Base-by-base conservation (phyloP, 1,140 invertebrate genomes). In the Ruditapes philippinarum region DNA sequence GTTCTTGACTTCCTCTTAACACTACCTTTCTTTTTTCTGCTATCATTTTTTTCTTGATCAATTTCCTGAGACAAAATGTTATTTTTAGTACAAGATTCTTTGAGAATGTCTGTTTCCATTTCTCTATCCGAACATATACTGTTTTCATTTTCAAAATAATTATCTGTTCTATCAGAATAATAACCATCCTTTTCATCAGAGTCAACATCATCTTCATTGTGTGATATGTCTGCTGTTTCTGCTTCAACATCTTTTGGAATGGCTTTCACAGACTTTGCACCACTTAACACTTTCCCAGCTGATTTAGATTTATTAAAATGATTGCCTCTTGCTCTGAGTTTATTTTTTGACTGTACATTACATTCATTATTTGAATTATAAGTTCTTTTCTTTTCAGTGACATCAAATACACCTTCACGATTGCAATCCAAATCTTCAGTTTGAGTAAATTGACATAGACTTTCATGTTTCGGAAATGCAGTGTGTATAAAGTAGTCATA, bases 401-500 rank as follows among this genome's bases (percentile, higher is more conserved):
- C 33, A 22, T 62, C 65, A 74, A 22, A 45, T 17, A 45, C 22
- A 78, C 54, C 28, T 36, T 76, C 74, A 17, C 51, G 33, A 62
- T 60, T 51, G 42, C 45, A 65, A 25, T 78, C 73, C n/a, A 45
- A 51, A 36, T 49, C 40, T 36, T 62, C 54, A 40, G 84, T 86
- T 33, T 86, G 84, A 12, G 70, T 78, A 17, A 31, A 62, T n/a
- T 70, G 42, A 78, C 84, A 86, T 11, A 45, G 4, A 31, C 65
- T 86, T 25, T 76, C 36, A 28, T 62, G 62, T 28, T 86, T 86
- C 17, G 84, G 84, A 78, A 86, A 86, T 54, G 84, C 84, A 38
- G 73, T 86, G 19, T 49, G 25, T 25, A 86, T 36, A 31, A 57
- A 28, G 78, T 62, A 45, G 28, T 86, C 51, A 74, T 62, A 86